phyloP scores from a whole-genome alignment of 2,113 vertebrate species.

The Tangachromis dhanisi region DNA sequence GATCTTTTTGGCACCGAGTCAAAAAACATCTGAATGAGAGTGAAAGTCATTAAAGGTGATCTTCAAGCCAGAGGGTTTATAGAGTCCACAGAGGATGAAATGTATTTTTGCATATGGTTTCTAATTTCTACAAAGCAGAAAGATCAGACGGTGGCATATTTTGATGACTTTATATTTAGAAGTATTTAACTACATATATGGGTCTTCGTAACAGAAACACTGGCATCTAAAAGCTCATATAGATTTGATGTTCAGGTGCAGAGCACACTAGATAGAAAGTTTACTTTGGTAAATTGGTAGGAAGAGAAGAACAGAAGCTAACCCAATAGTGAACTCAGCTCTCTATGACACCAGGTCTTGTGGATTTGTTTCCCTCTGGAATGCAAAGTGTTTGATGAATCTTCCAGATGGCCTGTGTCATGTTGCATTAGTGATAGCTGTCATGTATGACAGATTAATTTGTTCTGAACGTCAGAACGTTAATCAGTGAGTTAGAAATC shows the following conservation, averaged over 20 bases:
- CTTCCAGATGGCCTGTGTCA: background rate
- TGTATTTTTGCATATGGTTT: background rate
- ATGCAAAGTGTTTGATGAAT: background rate
- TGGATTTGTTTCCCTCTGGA: background rate
- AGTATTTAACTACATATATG: background rate
- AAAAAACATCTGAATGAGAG: background rate
- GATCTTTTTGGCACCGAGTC: constrained; percentile 1
- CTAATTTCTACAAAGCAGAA: background rate
- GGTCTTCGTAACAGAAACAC: background rate
- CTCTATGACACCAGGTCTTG: background rate
- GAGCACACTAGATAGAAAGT: background rate
- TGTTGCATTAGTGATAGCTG: background rate
- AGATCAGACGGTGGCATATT: background rate
- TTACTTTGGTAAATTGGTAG: background rate
- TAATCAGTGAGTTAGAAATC: background rate
- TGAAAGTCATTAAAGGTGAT: constrained; percentile 12
- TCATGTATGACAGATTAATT: background rate
- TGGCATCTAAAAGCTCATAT: background rate
- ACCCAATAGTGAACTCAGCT: background rate
- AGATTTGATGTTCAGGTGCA: background rate
- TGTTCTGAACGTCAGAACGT: background rate
- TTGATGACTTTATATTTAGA: background rate
- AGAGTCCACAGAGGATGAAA: background rate
- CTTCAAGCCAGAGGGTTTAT: background rate
- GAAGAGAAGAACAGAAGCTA: background rate